Base-by-base conservation (phyloP, 2,113 vertebrate genomes). In the Trogon melanurus region DNA sequence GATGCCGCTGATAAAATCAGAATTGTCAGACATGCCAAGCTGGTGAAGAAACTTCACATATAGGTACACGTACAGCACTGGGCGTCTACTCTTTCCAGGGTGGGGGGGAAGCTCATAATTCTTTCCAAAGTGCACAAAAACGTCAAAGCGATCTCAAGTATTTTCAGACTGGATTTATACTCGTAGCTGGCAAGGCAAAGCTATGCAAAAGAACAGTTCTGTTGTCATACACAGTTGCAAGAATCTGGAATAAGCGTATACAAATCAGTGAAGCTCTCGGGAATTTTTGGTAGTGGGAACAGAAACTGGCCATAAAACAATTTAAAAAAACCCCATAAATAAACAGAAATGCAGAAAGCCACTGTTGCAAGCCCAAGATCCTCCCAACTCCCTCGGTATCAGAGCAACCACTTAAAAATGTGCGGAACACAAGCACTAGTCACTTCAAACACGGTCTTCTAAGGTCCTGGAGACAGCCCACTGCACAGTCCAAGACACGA, bases 1-100 rank as follows among this genome's bases (percentile, higher is more conserved):
- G 83, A 93, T 32, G 65, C 60, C 53, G 23, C 15, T 58, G 95
- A 86, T 82, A 85, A 94, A 64, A 79, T 34, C 45, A 75, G 86
- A 22, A 53, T 36, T 72, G 51, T n/a, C 29, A 51, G 45, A 61
- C 38, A 34, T 62, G 83, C 78, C 85, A 69, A 34, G 29, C 2
- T 69, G 78, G 34, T 48, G 61, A 70, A 47, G 81, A 41, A 95
- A 66, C 18, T 71, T 32, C 41, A 53, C 48, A 4, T 34, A 66
- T 3, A 85, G 80, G 50, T 45, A 65, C 21, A 38, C 1, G 1
- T n/a, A 25, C 41, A 76, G 64, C n/a, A 36, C 17, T 6, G 29
- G 79, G 64, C 62, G 88, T 19, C 65, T 50, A 11, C 32, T 60
- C 72, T 32, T 70, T 11, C 18, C 25, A 27, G n/a, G 22, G 26